These are phyloP conservation scores for Heliconius hortense DNA, from an alignment of 2,888 invertebrate genomes.

Conservation along the genomic window DNA sequence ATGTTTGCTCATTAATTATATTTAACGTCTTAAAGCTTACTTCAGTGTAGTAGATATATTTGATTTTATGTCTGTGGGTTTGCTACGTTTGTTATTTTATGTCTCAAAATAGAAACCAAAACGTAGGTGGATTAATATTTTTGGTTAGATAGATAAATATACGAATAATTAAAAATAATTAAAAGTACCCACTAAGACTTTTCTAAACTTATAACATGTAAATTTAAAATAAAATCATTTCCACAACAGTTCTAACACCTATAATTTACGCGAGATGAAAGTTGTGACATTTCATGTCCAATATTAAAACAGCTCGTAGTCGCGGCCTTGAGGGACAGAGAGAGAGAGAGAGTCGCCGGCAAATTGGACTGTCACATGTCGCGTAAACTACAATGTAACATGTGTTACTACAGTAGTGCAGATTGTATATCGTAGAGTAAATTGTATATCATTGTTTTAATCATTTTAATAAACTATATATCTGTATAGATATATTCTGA, in stretches of 20 bases:
- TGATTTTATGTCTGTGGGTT: too few species aligned
- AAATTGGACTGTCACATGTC: conserved; percentile 19
- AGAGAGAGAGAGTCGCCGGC: not conserved
- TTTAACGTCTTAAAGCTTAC: too few species aligned
- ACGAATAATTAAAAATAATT: too few species aligned
- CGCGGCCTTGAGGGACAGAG: not conserved
- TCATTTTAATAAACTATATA: not conserved
- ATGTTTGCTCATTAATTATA: too few species aligned
- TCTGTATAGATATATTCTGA: not conserved
- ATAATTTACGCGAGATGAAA: not conserved
- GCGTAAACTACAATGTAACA: not conserved
- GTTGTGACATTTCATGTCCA: conserved; percentile 18
- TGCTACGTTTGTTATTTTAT: too few species aligned
- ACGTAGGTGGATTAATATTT: too few species aligned
- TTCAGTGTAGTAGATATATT: too few species aligned
- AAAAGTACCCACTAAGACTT: too few species aligned
- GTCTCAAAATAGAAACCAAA: too few species aligned
- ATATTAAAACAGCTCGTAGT: conserved; percentile 8
- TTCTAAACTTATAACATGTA: too few species aligned
- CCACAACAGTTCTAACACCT: not conserved
- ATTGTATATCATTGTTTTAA: not conserved
- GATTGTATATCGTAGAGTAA: not conserved
- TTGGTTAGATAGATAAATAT: too few species aligned
- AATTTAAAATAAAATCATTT: not conserved
- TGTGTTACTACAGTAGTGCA: not conserved